Evolutionary conservation across 2,113 vertebrate species (phyloP), one percentile per base, ranked within the genome.

Genomic region (Ramphastos sulfuratus): DNA sequence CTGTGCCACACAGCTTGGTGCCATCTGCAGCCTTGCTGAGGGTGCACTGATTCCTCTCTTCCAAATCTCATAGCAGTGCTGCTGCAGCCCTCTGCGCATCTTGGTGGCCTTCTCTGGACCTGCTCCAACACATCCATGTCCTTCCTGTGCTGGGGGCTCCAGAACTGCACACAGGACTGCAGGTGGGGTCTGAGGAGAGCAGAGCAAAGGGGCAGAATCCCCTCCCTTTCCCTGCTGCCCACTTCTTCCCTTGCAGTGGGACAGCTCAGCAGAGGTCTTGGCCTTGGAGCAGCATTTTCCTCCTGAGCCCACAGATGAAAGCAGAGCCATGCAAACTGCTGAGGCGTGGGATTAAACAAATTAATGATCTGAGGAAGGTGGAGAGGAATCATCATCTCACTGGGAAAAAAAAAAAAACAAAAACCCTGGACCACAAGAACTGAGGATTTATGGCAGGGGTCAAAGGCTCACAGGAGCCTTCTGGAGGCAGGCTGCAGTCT

Each of bases 321-420:
- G 37, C 28, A 55, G 59, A 46, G 87, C 56, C 37, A 80, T 77
- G 90, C 88, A 60, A 90, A 82, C 60, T 35, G 12, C 20, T 2
- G 59, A 92, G 83, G 94, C 46, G 33, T 95, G 89, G 94, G 93
- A 95, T 95, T 94, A 74, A 77, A 87, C 80, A 91, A 95, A 92
- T 95, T 92, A 95, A 95, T 87, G 93, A 88, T 66, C 74, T 94
- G 95, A 79, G 89, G 74, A 94, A 46, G 67, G 81, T 70, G 88
- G 33, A 44, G 25, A 33, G 64, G 50, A 93, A 27, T 55, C 8
- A 2, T 84, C 13, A 1, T 64, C 81, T 67, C 50, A 52, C 83
- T 66, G 48, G 44, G 39, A 23, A 61, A 88, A 78, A 88, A 78
- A 4, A 21, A 4, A 11, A 10, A 12, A 21, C 21, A 23, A 23